Evolutionary conservation across 2,113 vertebrate species (phyloP).

Genomic region (Falcunculus frontatus): DNA sequence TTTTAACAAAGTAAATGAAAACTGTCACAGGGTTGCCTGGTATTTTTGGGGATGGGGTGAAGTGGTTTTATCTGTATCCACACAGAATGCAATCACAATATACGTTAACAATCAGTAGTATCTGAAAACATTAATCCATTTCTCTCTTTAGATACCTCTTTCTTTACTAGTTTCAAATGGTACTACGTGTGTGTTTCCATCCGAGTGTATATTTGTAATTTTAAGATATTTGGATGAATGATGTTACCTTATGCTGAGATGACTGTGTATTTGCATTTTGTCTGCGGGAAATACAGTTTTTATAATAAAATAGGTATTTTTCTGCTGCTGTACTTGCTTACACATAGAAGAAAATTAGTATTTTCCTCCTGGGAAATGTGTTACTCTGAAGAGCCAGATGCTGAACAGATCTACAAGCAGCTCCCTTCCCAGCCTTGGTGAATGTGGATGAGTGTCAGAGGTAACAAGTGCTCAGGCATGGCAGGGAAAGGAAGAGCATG

Average conservation of each 20-base stretch:
- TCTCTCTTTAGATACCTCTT: neutral
- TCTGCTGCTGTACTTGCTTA: neutral
- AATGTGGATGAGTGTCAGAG: neutral
- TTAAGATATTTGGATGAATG: neutral
- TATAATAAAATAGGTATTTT: neutral
- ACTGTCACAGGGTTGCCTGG: neutral
- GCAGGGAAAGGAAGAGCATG: neutral
- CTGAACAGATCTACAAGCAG: neutral
- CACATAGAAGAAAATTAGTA: neutral
- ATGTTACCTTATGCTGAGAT: neutral
- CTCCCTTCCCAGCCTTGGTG: neutral
- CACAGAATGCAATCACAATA: neutral
- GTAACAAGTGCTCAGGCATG: neutral
- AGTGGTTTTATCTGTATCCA: neutral
- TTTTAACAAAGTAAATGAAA: neutral
- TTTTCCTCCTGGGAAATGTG: neutral
- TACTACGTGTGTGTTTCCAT: neutral
- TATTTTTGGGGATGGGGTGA: neutral
- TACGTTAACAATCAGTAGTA: neutral
- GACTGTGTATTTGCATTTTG: neutral
- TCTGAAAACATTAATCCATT: neutral
- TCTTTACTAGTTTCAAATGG: neutral
- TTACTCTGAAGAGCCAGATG: neutral
- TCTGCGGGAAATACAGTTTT: neutral
- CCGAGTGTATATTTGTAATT: neutral